phyloP scores from a whole-genome alignment of 2,888 invertebrate genomes.

The Drosophila leonis region DNA sequence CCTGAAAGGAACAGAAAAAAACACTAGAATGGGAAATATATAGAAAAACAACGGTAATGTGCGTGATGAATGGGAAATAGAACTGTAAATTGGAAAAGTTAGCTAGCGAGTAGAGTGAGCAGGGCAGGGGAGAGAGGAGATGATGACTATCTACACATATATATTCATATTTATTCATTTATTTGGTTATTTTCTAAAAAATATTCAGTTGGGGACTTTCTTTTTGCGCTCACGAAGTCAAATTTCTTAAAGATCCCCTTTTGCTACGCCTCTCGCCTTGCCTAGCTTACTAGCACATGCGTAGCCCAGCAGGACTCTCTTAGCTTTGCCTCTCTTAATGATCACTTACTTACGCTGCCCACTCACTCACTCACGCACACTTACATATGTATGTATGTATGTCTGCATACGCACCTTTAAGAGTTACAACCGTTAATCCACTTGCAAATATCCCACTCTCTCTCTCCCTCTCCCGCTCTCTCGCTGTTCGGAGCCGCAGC shows the following conservation, averaged over 20 bases:
- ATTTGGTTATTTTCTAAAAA: too few relatives aligned
- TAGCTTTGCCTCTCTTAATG: not conserved
- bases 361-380: not conserved
- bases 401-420: not conserved
- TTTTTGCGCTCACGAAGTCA: not conserved
- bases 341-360: not conserved
- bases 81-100: conserved; percentile 35
- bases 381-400: too few relatives aligned
- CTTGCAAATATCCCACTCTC: conserved; percentile 12
- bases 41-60: conserved; percentile 33
- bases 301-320: not conserved
- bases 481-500: conserved; percentile 8
- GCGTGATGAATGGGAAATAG: conserved; percentile 34
- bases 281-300: too few relatives aligned
- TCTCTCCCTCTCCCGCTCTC: conserved; percentile 1
- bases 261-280: not conserved
- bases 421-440: conserved; percentile 25
- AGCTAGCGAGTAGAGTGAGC: not conserved
- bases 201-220: not conserved
- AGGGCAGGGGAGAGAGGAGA: too few relatives aligned
- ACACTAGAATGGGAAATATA: conserved; percentile 26
- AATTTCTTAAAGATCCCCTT: not conserved
- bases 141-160: too few relatives aligned
- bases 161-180: too few relatives aligned
- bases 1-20: conserved; percentile 32